Percentiles rank a stretch among this genome's conserved stretches.
Evolutionary conservation across 2,113 vertebrate species (phyloP).

Genomic region (Ovis canadensis): DNA sequence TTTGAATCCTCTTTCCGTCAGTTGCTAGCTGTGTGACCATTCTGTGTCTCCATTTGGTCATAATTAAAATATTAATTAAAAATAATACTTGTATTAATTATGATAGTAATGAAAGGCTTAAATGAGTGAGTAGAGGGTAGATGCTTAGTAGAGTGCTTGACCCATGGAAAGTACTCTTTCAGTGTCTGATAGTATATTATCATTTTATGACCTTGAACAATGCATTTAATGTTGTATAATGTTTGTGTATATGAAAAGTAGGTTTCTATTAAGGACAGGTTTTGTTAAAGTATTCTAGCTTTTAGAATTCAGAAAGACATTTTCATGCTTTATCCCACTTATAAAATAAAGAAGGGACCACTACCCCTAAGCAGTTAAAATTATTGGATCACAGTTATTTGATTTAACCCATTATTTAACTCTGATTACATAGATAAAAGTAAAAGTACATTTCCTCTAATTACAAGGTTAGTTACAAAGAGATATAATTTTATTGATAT

Average conservation of each 20-base stretch:
- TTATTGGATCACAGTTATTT: neutral
- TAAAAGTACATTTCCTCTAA: neutral
- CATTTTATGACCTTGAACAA: neutral
- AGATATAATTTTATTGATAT: slow-evolving; percentile 1
- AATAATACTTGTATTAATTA: neutral
- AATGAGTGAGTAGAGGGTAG: neutral
- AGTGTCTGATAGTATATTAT: neutral
- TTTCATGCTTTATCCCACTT: neutral
- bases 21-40: neutral
- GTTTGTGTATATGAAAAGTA: neutral
- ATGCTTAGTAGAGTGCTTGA: neutral
- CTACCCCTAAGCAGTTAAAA: neutral
- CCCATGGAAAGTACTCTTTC: neutral
- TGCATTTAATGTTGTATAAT: neutral
- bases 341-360: neutral
- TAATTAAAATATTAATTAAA: neutral
- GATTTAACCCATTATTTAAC: neutral
- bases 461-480: neutral
- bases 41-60: neutral
- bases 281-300: neutral
- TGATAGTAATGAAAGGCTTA: neutral
- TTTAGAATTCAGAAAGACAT: neutral
- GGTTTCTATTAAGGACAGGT: neutral
- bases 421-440: neutral
- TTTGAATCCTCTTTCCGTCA: neutral